phyloP scores from a whole-genome alignment of 2,113 vertebrate genomes.

The Thinocorus orbignyianus region DNA sequence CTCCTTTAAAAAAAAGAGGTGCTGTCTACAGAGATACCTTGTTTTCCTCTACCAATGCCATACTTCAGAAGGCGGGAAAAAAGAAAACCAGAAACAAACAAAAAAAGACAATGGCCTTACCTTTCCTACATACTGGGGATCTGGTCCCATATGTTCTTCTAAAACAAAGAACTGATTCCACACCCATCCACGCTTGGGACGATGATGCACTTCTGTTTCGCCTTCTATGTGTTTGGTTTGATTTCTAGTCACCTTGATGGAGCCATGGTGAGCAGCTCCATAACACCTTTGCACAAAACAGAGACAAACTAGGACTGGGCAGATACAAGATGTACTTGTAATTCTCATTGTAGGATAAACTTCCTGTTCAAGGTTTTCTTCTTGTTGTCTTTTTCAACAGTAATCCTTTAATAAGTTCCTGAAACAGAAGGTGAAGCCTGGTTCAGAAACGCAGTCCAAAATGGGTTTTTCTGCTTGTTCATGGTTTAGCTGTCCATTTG shows the following conservation, averaged over 20 bases:
- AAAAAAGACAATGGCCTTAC: conserved; percentile 65
- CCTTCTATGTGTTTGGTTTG: conserved; percentile 87
- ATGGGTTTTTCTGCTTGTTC: conserved; percentile 76
- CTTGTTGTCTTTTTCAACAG: conserved; percentile 48
- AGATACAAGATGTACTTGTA: conserved; percentile 88
- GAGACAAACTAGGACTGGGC: conserved; percentile 94
- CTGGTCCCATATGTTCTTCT: conserved; percentile 98
- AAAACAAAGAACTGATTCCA: conserved; percentile 99
- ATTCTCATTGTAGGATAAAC: conserved; percentile 90
- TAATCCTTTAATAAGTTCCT: conserved; percentile 65
- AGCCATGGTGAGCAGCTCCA: conserved; percentile 79
- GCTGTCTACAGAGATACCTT: neutral
- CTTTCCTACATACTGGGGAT: conserved; percentile 97
- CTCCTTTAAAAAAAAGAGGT: neutral
- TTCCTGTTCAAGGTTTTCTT: conserved; percentile 62
- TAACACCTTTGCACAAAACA: conserved; percentile 92
- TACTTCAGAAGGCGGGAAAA: neutral
- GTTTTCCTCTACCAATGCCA: neutral
- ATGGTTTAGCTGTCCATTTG: conserved; percentile 79
- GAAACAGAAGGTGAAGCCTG: conserved; percentile 72
- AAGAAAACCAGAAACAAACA: neutral
- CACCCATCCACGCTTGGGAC: conserved; percentile 98
- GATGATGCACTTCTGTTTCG: conserved; percentile 95
- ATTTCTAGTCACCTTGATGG: conserved; percentile 83
- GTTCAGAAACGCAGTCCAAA: conserved; percentile 76